Conservation (phyloP, 2,797 vertebrate species). For the Ceyx erithaca region DNA sequence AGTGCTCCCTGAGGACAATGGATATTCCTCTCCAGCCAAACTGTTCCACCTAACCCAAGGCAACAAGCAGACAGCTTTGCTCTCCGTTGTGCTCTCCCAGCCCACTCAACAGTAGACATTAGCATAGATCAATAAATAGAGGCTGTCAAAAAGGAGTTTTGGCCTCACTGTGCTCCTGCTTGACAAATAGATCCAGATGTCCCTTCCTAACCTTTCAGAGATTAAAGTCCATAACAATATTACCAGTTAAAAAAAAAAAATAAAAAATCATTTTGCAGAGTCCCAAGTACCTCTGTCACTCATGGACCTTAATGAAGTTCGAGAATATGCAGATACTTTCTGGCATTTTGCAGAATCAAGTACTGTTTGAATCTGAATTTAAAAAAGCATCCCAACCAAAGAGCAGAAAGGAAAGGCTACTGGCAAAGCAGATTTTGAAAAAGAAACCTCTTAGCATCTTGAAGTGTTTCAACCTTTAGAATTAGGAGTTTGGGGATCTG, state of each 20-base stretch:
- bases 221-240: not conserved
- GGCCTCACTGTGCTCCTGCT: not conserved
- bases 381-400: not conserved
- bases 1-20: rapidly evolving
- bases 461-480: not conserved
- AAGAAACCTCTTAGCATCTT: not conserved
- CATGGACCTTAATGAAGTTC: not conserved
- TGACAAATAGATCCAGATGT: not conserved
- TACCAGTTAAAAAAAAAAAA: not conserved
- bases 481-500: not conserved
- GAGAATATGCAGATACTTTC: not conserved
- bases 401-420: not conserved
- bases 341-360: not conserved
- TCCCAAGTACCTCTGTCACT: rapidly evolving
- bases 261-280: not conserved
- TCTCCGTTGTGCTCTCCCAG: not conserved
- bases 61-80: not conserved
- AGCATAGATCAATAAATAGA: rapidly evolving
- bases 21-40: not conserved
- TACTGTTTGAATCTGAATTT: not conserved
- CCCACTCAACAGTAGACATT: not conserved
- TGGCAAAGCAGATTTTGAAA: not conserved
- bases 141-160: not conserved
- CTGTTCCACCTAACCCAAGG: not conserved
- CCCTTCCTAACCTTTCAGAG: not conserved